Evolutionary conservation across 2,797 vertebrate genomes (phyloP).

Genomic region (Tenualosa thibaudeaui): DNA sequence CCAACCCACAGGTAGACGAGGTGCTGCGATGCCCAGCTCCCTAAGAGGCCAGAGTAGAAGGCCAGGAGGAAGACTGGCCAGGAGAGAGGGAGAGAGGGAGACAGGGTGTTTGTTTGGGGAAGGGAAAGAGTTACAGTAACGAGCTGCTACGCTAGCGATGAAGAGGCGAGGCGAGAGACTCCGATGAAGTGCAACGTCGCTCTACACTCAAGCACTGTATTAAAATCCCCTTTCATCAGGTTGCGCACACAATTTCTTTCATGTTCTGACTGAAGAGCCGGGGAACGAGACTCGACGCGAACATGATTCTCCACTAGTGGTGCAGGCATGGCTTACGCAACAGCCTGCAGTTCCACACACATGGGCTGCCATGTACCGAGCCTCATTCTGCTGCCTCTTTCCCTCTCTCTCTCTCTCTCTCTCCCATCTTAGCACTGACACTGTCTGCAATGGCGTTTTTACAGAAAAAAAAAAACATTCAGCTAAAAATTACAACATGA

Average conservation of each 20-base stretch:
- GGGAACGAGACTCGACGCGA: not conserved
- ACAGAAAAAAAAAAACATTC: not conserved
- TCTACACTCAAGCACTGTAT: not conserved
- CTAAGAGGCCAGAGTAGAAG: not conserved
- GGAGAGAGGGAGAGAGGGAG: not conserved
- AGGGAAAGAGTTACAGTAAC: not conserved
- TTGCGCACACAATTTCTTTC: not conserved
- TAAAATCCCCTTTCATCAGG: not conserved
- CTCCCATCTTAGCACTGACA: not conserved
- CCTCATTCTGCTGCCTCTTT: not conserved
- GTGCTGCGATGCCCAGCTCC: not conserved
- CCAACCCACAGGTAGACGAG: not conserved
- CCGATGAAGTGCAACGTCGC: not conserved
- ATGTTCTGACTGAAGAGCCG: not conserved
- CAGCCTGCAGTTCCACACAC: not conserved
- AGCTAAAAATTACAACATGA: not conserved
- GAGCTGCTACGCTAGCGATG: not conserved
- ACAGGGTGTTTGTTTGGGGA: not conserved
- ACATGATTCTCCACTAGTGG: conserved; percentile 1
- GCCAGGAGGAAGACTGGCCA: not conserved
- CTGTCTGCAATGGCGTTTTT: not conserved
- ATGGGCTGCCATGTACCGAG: not conserved
- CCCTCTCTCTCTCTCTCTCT: not conserved
- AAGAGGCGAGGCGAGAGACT: not conserved
- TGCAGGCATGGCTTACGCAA: conserved; percentile 10